These are phyloP conservation scores for Drosophila kanapiae DNA, from an alignment of 1,140 invertebrate species.

Conservation along the genomic window DNA sequence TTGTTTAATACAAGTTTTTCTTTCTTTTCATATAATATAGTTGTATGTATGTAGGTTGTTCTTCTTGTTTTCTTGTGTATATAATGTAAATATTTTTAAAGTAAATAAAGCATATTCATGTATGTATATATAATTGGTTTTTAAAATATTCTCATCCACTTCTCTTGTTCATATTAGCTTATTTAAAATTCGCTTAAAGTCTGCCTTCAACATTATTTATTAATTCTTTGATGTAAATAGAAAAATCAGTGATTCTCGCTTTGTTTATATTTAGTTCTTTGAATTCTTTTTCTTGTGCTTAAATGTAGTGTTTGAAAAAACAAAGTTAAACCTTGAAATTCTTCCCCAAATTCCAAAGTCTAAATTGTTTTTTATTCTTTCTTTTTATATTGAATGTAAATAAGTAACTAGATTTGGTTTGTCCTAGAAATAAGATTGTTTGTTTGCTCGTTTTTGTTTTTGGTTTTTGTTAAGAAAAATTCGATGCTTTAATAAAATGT, in stretches of 20 bases:
- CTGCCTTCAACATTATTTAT: conserved; percentile 73
- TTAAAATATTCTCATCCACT: conserved; percentile 63
- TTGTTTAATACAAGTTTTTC: conserved; percentile 60
- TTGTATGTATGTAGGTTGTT: conserved; percentile 56
- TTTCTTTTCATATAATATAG: conserved; percentile 44
- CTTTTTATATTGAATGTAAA: conserved; percentile 48
- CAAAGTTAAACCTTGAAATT: conserved; percentile 79
- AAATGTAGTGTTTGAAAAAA: conserved; percentile 60
- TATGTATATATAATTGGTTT: conserved; percentile 74
- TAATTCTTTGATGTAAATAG: conserved; percentile 70
- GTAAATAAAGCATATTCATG: conserved; percentile 81
- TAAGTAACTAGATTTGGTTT: conserved; percentile 53
- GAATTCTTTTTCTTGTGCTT: conserved; percentile 50
- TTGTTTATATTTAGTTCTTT: conserved; percentile 43
- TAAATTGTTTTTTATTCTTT: conserved; percentile 60
- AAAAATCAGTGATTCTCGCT: conserved; percentile 69
- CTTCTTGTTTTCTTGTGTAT: conserved; percentile 28
- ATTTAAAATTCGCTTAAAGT: conserved; percentile 77
- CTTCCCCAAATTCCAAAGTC: conserved; percentile 85
- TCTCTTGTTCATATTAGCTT: conserved; percentile 52
- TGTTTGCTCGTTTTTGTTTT: conserved; percentile 56
- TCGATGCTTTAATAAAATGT: conserved; percentile 81
- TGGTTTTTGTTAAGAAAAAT: conserved; percentile 72
- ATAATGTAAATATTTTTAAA: conserved; percentile 76
- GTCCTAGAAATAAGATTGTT: conserved; percentile 81